phyloP scores from a whole-genome alignment of 2,888 invertebrate species.

The Acleris emargana region DNA sequence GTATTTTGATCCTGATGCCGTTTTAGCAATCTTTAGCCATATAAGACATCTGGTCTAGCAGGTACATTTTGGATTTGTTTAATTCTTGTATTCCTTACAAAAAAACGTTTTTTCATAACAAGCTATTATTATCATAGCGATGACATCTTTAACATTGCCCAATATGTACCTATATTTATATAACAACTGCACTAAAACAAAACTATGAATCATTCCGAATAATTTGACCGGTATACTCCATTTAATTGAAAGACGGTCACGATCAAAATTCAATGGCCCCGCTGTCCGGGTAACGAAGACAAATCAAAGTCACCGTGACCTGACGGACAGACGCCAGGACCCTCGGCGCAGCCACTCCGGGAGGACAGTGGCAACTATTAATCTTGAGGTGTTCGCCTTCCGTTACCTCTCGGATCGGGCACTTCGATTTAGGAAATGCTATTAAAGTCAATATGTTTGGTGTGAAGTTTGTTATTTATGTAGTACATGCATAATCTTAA shows the following conservation, averaged over 20 bases:
- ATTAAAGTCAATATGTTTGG: constrained; percentile 1
- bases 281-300: constrained; percentile 78
- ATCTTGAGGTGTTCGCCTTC: constrained; percentile 58
- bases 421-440: constrained; percentile 56
- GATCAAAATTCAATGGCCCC: constrained; percentile 61
- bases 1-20: too few species aligned
- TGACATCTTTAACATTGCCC: too few species aligned
- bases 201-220: constrained; percentile 1
- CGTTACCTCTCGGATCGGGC: constrained; percentile 46
- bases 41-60: too few species aligned
- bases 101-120: too few species aligned
- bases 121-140: too few species aligned
- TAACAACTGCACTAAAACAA: not conserved
- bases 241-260: constrained; percentile 49
- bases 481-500: too few species aligned
- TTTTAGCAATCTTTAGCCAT: too few species aligned
- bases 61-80: too few species aligned
- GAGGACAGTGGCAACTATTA: constrained; percentile 71
- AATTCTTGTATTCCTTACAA: too few species aligned
- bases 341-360: constrained; percentile 70
- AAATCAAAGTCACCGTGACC: constrained; percentile 74
- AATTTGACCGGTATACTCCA: not conserved
- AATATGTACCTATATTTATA: not conserved
- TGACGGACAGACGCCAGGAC: constrained; percentile 51
- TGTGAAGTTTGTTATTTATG: not conserved